A percentile compares a stretch with the other conserved stretches of the same genome.
Evolutionary conservation across 2,888 invertebrate species (phyloP).

Genomic region (Ochropleura leucogaster): DNA sequence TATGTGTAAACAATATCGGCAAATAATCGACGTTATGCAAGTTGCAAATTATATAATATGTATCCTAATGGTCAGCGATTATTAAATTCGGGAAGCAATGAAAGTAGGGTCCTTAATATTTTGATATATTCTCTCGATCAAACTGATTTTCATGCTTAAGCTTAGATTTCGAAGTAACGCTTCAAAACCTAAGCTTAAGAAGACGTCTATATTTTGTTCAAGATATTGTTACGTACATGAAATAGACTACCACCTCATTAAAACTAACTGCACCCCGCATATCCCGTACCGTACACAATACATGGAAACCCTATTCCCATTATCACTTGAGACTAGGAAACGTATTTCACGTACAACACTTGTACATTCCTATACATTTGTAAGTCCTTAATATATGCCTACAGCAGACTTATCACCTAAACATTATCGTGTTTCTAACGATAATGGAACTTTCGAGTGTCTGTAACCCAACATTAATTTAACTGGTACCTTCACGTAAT

Average conservation of each 20-base stretch:
- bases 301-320: constrained; percentile 52
- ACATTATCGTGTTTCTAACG: constrained; percentile 86
- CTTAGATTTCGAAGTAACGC: neutral
- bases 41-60: neutral
- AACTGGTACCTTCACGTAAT: constrained; percentile 88
- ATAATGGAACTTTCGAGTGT: constrained; percentile 90
- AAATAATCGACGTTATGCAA: neutral
- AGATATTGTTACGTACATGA: neutral
- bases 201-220: constrained; percentile 1
- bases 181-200: neutral
- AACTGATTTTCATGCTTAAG: neutral
- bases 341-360: constrained; percentile 55
- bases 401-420: constrained; percentile 80
- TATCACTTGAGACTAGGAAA: constrained; percentile 58
- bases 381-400: constrained; percentile 62
- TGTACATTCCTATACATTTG: constrained; percentile 52
- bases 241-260: constrained; percentile 27
- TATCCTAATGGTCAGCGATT: neutral
- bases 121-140: neutral
- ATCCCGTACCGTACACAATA: constrained; percentile 24
- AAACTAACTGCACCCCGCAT: constrained; percentile 32
- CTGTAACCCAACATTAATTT: constrained; percentile 89
- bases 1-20: constrained; percentile 11
- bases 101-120: neutral
- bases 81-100: neutral